These are phyloP conservation scores for Oreortyx pictus DNA, from an alignment of 2,797 vertebrate genomes.

Conservation along the genomic window DNA sequence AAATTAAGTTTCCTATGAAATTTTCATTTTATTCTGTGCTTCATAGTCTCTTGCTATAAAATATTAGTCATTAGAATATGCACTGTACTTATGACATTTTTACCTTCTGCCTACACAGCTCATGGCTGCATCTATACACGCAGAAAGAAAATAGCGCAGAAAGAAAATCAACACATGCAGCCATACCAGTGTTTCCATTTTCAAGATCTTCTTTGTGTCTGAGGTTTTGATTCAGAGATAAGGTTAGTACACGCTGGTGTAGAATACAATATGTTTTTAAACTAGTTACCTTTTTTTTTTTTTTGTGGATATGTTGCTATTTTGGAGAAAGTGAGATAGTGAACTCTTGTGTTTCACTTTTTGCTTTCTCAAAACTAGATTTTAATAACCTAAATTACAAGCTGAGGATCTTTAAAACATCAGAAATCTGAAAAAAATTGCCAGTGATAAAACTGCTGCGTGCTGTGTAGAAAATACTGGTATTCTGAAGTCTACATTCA, in stretches of 20 bases:
- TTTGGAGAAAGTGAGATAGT: not conserved
- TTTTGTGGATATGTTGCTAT: not conserved
- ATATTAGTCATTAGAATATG: not conserved
- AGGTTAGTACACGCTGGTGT: not conserved
- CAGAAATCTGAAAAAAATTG: not conserved
- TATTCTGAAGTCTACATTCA: not conserved
- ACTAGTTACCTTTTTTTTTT: not conserved
- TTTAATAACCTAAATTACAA: not conserved
- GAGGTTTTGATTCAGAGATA: not conserved
- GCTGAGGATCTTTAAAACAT: not conserved
- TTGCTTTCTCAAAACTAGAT: not conserved
- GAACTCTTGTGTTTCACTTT: not conserved
- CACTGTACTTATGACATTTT: not conserved
- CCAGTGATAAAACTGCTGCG: accelerated
- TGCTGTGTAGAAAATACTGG: not conserved
- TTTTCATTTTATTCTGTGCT: not conserved
- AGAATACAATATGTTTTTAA: not conserved
- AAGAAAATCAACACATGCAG: not conserved
- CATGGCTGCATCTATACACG: not conserved
- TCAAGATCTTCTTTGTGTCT: not conserved
- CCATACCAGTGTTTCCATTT: not conserved
- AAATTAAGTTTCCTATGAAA: not conserved
- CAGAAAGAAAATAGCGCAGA: not conserved
- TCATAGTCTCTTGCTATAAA: not conserved
- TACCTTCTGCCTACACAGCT: not conserved